Conservation (phyloP, 1,140 invertebrate genomes). For the Leptonema lineaticorne region DNA sequence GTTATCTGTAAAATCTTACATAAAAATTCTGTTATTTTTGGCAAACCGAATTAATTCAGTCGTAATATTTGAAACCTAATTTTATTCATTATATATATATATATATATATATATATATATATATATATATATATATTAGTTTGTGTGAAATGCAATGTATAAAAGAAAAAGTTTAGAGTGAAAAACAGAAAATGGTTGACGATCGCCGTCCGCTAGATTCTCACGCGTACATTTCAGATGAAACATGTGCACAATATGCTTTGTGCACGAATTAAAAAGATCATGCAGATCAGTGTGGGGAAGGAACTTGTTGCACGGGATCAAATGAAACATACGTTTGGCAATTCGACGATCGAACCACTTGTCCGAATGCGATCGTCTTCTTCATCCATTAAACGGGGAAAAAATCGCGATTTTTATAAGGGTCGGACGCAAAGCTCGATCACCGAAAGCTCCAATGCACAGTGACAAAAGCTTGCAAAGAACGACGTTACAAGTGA, state of each 20-base stretch:
- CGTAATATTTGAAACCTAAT: no score
- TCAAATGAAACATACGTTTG: background rate
- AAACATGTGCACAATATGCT: slow-evolving; percentile 15
- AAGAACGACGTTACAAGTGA: background rate
- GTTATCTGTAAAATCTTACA: no score
- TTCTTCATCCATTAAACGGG: background rate
- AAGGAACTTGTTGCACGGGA: slow-evolving; percentile 21
- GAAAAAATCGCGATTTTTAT: no score
- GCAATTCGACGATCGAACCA: background rate
- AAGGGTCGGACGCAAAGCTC: background rate
- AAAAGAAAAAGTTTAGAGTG: background rate
- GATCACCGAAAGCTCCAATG: background rate
- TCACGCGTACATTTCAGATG: background rate
- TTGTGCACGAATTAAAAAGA: slow-evolving; percentile 24
- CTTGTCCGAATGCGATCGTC: background rate
- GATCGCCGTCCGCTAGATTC: background rate
- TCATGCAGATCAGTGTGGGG: slow-evolving; percentile 7
- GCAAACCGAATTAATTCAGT: no score
- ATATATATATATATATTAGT: background rate
- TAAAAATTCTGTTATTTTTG: no score
- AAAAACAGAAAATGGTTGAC: background rate
- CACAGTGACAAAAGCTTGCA: background rate
- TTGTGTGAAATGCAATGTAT: background rate
- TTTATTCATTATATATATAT: background rate
- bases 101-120: slow-evolving; percentile 2